Evolutionary conservation across 2,797 vertebrate species (phyloP).

Genomic region (Xenops minutus): DNA sequence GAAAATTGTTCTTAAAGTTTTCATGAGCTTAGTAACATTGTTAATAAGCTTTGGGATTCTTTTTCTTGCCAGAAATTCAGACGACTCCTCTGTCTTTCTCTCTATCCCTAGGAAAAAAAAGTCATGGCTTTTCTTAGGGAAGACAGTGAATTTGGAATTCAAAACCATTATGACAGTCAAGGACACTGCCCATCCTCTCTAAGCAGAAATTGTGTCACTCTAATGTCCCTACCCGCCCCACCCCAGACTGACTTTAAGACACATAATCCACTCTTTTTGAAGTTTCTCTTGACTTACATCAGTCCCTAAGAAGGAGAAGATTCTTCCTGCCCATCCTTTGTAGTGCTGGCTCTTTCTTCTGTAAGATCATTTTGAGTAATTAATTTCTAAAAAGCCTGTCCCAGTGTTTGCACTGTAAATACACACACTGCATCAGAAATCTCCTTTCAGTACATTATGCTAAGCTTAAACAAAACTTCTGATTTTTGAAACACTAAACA

Average conservation of each 20-base stretch:
- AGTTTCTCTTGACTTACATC: neutral
- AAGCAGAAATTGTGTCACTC: neutral
- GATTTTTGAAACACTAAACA: constrained; percentile 64
- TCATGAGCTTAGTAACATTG: neutral
- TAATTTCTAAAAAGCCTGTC: neutral
- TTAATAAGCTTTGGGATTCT: neutral
- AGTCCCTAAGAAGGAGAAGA: neutral
- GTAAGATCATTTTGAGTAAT: neutral
- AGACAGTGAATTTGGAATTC: neutral
- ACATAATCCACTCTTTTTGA: neutral
- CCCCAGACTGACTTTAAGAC: neutral
- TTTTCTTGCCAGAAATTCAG: neutral
- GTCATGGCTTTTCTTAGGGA: neutral
- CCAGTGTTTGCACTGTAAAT: neutral
- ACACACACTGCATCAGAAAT: neutral
- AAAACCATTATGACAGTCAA: neutral
- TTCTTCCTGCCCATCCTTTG: neutral
- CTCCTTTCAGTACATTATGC: neutral
- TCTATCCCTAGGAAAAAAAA: neutral
- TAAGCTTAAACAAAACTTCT: constrained; percentile 56
- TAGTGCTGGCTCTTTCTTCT: neutral
- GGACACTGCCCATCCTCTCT: neutral
- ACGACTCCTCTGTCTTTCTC: no score
- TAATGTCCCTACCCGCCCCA: rapidly evolving
- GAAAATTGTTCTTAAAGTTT: neutral